Conservation (phyloP, 2,888 invertebrate genomes). For the Crossocerus cetratus region DNA sequence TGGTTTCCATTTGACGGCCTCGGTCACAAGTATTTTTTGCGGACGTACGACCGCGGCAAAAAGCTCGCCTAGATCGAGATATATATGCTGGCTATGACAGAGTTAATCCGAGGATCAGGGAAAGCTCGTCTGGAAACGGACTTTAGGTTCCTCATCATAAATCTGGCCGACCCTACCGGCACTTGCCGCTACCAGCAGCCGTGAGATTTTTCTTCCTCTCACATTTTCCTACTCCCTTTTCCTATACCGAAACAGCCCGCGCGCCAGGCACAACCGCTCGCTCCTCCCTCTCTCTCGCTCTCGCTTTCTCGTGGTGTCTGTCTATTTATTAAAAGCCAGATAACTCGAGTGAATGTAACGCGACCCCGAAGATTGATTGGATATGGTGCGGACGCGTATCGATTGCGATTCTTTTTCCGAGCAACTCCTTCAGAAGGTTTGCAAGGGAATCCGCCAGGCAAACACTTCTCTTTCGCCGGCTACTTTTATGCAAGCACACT, state of each 20-base stretch:
- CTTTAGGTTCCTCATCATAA: slow-evolving; percentile 9
- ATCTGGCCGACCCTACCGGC: slow-evolving; percentile 9
- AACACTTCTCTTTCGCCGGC: too few species aligned
- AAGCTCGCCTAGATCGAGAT: background rate
- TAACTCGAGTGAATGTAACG: too few species aligned
- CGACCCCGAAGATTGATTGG: too few species aligned
- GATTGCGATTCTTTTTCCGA: too few species aligned
- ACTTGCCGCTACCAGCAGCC: background rate
- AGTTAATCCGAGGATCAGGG: background rate
- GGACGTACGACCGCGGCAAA: background rate
- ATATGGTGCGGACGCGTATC: too few species aligned
- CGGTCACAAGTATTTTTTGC: background rate
- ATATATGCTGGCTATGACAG: background rate
- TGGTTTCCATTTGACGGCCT: background rate
- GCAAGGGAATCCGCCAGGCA: too few species aligned
- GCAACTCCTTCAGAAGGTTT: too few species aligned
- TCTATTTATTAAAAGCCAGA: background rate
- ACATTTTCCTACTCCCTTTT: background rate
- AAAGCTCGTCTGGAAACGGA: slow-evolving; percentile 3
- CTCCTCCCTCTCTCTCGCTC: background rate
- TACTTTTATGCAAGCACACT: too few species aligned
- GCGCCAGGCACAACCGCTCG: background rate
- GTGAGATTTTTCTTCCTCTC: background rate
- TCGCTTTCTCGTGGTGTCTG: too few species aligned
- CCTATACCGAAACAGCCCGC: background rate